Evolutionary conservation across 2,113 vertebrate species (phyloP).

Genomic region (Donacobius atricapilla): DNA sequence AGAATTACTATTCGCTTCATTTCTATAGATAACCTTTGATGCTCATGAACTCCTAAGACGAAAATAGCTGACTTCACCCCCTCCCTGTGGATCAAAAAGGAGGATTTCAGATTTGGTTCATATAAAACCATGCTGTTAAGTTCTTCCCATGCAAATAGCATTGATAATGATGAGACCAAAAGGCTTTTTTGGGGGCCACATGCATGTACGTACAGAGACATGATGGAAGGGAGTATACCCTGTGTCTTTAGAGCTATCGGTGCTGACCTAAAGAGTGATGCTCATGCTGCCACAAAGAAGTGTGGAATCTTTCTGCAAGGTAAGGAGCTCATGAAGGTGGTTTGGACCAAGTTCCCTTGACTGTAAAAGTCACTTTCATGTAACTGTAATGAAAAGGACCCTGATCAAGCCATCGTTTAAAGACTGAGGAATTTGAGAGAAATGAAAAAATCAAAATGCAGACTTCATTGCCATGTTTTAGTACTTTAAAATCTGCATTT

Average conservation of each 20-base stretch:
- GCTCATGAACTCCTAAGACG: background rate
- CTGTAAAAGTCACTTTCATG: background rate
- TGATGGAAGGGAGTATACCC: background rate
- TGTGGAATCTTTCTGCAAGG: background rate
- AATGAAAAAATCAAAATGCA: background rate
- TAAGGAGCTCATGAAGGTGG: background rate
- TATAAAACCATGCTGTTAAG: background rate
- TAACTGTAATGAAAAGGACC: background rate
- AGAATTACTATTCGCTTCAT: background rate
- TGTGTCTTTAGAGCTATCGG: background rate
- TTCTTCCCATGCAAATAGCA: background rate
- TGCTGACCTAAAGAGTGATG: background rate
- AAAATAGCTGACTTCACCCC: background rate
- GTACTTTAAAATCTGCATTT: background rate
- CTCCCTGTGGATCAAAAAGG: background rate
- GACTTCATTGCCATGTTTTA: background rate
- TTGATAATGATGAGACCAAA: background rate
- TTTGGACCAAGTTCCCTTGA: background rate
- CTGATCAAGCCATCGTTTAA: background rate
- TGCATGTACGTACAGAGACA: accelerated
- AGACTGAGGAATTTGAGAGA: background rate
- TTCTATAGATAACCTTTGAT: background rate
- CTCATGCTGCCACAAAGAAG: background rate
- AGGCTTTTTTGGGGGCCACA: background rate
- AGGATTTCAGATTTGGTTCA: background rate